Conservation (phyloP, 1,140 invertebrate genomes). For the Zaprionus inermis region DNA sequence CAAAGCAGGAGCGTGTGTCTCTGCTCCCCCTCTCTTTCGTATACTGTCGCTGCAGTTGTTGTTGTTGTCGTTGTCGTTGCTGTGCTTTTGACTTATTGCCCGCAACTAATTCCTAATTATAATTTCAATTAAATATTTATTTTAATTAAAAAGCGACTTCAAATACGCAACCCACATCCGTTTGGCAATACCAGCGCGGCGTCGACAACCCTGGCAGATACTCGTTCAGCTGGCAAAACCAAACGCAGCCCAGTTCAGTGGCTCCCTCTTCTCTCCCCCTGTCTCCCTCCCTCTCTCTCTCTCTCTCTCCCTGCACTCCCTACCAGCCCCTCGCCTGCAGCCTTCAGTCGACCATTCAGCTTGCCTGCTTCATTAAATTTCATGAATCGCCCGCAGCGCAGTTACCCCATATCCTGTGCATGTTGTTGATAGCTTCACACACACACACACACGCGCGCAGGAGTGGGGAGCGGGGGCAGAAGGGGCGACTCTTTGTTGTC, state of each 20-base stretch:
- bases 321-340: neutral
- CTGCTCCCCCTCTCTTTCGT: slow-evolving; percentile 20
- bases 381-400: slow-evolving; percentile 80
- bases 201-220: slow-evolving; percentile 44
- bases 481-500: slow-evolving; percentile 41
- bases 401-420: slow-evolving; percentile 69
- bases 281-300: neutral
- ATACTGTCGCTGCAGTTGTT: neutral
- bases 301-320: neutral
- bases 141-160: slow-evolving; percentile 81
- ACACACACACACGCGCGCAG: slow-evolving; percentile 31
- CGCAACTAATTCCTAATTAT: slow-evolving; percentile 78
- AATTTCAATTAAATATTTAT: slow-evolving; percentile 82
- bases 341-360: slow-evolving; percentile 36
- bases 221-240: slow-evolving; percentile 8
- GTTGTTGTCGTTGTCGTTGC: neutral
- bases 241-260: neutral
- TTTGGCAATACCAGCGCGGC: slow-evolving; percentile 27
- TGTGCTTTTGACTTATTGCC: slow-evolving; percentile 57
- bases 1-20: slow-evolving; percentile 10
- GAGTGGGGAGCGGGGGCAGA: neutral
- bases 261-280: neutral
- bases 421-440: slow-evolving; percentile 75
- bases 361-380: slow-evolving; percentile 78
- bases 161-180: slow-evolving; percentile 63